A percentile compares a stretch with the other conserved stretches of the same genome.
Evolutionary conservation across 2,113 vertebrate genomes (phyloP).

Genomic region (Polypterus senegalus): DNA sequence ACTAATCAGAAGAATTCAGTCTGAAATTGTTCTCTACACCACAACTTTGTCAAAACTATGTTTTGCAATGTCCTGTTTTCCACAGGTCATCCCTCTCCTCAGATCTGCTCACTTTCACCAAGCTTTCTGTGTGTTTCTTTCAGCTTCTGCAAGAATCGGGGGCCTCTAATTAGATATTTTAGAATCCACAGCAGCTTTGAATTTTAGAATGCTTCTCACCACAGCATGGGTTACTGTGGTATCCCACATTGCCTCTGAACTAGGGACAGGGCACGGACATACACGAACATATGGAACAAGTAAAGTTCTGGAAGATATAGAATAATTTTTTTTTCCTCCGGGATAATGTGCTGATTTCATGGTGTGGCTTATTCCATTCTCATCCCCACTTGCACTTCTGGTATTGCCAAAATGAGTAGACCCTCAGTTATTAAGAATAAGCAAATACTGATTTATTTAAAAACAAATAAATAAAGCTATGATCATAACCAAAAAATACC

Average conservation of each 20-base stretch:
- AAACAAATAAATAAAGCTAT: slow-evolving; percentile 29
- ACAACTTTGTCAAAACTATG: too few species aligned
- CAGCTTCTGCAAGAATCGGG: slow-evolving; percentile 18
- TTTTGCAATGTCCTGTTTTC: too few species aligned
- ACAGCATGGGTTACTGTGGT: slow-evolving; percentile 30
- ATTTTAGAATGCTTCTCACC: slow-evolving; percentile 22
- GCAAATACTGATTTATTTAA: slow-evolving; percentile 50
- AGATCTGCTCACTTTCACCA: slow-evolving; percentile 32
- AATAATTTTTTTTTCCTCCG: too few species aligned
- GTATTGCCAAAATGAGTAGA: slow-evolving; percentile 24
- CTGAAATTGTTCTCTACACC: too few species aligned
- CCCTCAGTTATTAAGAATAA: slow-evolving; percentile 18
- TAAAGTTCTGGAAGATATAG: slow-evolving; percentile 12
- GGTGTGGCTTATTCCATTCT: too few species aligned
- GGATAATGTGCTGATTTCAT: too few species aligned
- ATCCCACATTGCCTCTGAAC: slow-evolving; percentile 18
- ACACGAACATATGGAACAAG: slow-evolving; percentile 12
- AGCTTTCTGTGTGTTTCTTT: slow-evolving; percentile 20
- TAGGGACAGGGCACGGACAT: slow-evolving; percentile 28
- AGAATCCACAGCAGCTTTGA: slow-evolving; percentile 30
- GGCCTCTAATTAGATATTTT: slow-evolving; percentile 33
- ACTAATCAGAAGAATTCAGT: too few species aligned
- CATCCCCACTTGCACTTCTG: too few species aligned
- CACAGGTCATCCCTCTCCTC: not conserved
- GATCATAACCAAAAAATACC: too few species aligned